Conservation (phyloP, 2,888 invertebrate species). For the Lymantria monacha region DNA sequence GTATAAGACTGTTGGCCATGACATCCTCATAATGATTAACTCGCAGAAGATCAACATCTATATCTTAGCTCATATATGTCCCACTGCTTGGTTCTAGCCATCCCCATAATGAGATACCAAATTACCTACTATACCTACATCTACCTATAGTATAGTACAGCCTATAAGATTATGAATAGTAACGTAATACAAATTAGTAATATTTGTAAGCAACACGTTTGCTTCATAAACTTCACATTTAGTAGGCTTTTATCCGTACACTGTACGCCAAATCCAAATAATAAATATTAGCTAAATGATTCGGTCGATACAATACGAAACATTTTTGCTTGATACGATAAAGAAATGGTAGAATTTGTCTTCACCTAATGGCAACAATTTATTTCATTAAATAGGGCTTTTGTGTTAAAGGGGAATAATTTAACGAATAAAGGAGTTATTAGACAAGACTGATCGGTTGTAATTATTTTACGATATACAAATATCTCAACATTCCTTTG, state of each 20-base stretch:
- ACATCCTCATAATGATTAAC: too few species aligned
- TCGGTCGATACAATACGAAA: conserved; percentile 13
- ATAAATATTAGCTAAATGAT: conserved; percentile 45
- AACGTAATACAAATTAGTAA: neutral
- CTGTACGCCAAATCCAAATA: conserved; percentile 46
- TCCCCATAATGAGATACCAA: too few species aligned
- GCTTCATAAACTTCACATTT: conserved; percentile 51
- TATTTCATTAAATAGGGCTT: conserved; percentile 1
- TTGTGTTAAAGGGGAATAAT: neutral
- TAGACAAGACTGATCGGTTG: neutral
- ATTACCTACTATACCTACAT: too few species aligned
- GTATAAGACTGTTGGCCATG: too few species aligned
- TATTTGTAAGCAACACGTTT: conserved; percentile 44
- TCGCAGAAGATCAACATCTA: too few species aligned
- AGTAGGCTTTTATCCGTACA: conserved; percentile 42
- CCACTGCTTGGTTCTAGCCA: too few species aligned
- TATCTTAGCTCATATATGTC: too few species aligned
- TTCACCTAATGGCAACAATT: neutral
- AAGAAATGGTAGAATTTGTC: neutral
- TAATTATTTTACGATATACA: neutral
- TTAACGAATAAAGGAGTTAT: neutral
- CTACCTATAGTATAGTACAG: too few species aligned
- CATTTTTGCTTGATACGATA: conserved; percentile 12
- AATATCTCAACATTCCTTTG: too few species aligned
- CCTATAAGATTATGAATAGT: neutral